These are phyloP conservation scores for Boloria selene DNA, from an alignment of 2,888 invertebrate species.

Conservation along the genomic window DNA sequence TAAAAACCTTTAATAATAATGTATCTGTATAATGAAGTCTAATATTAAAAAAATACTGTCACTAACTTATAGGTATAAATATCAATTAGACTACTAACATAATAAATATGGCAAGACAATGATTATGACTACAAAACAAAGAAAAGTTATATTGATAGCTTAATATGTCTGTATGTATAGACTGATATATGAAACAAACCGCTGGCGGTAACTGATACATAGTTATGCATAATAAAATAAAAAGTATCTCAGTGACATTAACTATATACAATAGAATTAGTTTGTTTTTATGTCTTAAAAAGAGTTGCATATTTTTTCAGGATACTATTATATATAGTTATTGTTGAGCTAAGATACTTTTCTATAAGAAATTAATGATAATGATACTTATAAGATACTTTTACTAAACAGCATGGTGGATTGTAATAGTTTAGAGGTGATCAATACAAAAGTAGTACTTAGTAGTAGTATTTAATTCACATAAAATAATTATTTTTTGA, in stretches of 20 bases:
- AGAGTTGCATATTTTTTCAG: no score
- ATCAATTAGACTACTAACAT: background rate
- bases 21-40: no score
- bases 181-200: conserved; percentile 6
- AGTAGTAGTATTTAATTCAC: no score
- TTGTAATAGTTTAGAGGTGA: background rate
- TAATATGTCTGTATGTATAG: conserved; percentile 1
- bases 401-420: background rate
- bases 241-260: background rate
- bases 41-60: no score
- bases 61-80: no score
- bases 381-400: conserved; percentile 1
- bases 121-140: background rate
- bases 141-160: background rate
- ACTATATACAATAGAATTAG: background rate
- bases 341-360: conserved; percentile 2
- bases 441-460: background rate
- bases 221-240: background rate
- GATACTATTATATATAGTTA: conserved; percentile 1
- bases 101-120: background rate
- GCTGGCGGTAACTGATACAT: conserved; percentile 6
- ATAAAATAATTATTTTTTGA: no score
- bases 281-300: no score
- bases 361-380: background rate
- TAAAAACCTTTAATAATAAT: no score